Base-by-base conservation (phyloP, 2,888 invertebrate species). In the Chrysomela aeneicollis region DNA sequence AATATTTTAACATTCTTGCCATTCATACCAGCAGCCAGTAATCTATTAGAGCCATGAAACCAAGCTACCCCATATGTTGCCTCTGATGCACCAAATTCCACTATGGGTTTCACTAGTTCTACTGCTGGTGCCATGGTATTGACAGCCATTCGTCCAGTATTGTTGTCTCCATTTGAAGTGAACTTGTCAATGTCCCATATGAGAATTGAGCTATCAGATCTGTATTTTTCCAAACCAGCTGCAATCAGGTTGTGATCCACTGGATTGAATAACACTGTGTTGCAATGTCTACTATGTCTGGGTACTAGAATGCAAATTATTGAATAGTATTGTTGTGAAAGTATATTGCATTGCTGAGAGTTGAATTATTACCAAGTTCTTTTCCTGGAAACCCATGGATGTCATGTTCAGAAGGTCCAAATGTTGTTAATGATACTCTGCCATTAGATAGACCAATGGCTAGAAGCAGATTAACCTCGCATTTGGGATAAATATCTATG, bases 391-490 rank as follows among this genome's bases (percentile, higher is more conserved):
- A 82, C 15, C 89, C 88, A 49, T 88, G 81, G 0, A 89, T 85
- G 77, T 93, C 93, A 79, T 84, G 86, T 35, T 87, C 86, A 5
- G 80, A 72, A 30, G 74, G 70, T 47, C 91, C 91, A 75, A 94
- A 90, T 9, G 91, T 90, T 26, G 92, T 90, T 5, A 97, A 85
- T 0, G 90, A 86, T 42, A 97, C 90, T 84, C 91, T 90, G n/a
- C 97, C 97, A 84, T 91, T 95, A 0, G 92, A 90, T 77, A 95
- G 89, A 0, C 97, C 97, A 6, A 96, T 87, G 0, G 97, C 97
- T 42, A 97, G 83, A 50, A 96, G 84, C 46, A 94, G 89, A 75
- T 94, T 94, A 0, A 88, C 87, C 59, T 91, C 90, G 32, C 88
- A 86, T 59, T 89, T 87, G 21, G 94, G 94, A 74, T 93, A 93